Base-by-base conservation (phyloP, 2,888 invertebrate species). In the Papilio gigon region DNA sequence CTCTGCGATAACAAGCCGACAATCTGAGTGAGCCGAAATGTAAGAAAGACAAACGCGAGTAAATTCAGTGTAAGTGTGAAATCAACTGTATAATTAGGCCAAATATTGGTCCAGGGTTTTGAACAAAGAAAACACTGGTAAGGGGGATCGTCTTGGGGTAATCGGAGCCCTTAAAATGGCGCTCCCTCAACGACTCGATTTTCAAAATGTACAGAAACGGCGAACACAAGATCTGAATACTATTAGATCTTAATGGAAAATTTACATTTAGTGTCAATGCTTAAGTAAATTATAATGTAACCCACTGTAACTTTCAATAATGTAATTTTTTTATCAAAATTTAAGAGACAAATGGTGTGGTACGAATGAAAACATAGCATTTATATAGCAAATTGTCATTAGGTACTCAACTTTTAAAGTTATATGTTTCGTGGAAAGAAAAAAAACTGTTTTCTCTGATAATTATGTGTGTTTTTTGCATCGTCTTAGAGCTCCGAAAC, bases 51-150 rank as follows among this genome's bases (percentile, higher is more conserved):
- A 82, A 84, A 83, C 82, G 75, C 69, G 70, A 71, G 71, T 67
- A 73, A 77, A 79, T 76, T 77, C 77, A 75, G 80, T 78, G 78
- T 78, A 82, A 85, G 86, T 85, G 87, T 85, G 86, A 87, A 87
- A 87, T 87, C 85, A 85, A 82, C 80, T 85, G 86, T 80, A 84
- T 86, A 87, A 87, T 87, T 86, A 81, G 84, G 74, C 77, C 84
- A 86, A 87, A 87, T 86, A 87, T 87, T 87, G 88, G 85, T 74
- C 79, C 77, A 82, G 76, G 80, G 81, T 76, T 82, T 78, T 79
- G 76, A 84, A 86, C 87, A 88, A 87, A 88, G 87, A 87, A 87
- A 86, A 85, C 84, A 85, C 75, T 75, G 81, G 82, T 82, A 74
- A 79, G 83, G 82, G 75, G 75, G 70, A 76, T 72, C 80, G 80